Evolutionary conservation across 2,113 vertebrate species (phyloP), one percentile per base, ranked within the genome.

Genomic region (Bagarius yarrelli): DNA sequence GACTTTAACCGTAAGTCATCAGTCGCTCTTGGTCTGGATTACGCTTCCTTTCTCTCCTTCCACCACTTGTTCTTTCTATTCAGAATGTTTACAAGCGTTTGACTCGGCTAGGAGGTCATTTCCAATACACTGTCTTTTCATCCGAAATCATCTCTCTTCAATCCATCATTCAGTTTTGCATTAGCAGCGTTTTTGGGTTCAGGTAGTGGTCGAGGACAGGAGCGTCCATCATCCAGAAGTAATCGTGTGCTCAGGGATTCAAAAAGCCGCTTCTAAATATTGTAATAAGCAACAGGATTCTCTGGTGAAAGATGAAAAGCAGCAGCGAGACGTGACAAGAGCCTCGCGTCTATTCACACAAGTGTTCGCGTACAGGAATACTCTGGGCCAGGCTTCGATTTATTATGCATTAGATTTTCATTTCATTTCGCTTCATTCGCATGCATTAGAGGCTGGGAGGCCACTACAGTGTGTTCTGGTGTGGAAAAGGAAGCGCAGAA

Each of bases 251-350:
- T 70, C 78, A 57, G n/a, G 64, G 23, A 55, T 57, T 79, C 50
- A 21, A 14, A 23, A 52, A 57, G 64, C 64, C 27, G 30, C 89
- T 88, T 89, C 90, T 91, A 90, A 91, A 91, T 91, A 91, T 91
- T 91, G 88, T 91, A 92, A 91, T 90, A 92, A 92, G 90, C 90
- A 91, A 91, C 87, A 87, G 88, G 88, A 87, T 90, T 88, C 89
- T 81, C 90, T 92, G 88, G 88, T 91, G 87, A 90, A 93, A 91
- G 89, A 93, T 91, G 89, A 90, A 92, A 85, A 82, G 90, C 88
- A 85, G 89, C 90, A 88, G 87, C 88, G n/a, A 76, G 40, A 76
- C 40, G 36, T 27, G 74, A 36, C 52, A 50, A 79, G 52, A 56
- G 30, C 63, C 63, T 40, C 2, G n/a, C 11, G 64, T 53, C 66